Conservation (phyloP, 2,888 invertebrate genomes). For the Xylota sylvarum region DNA sequence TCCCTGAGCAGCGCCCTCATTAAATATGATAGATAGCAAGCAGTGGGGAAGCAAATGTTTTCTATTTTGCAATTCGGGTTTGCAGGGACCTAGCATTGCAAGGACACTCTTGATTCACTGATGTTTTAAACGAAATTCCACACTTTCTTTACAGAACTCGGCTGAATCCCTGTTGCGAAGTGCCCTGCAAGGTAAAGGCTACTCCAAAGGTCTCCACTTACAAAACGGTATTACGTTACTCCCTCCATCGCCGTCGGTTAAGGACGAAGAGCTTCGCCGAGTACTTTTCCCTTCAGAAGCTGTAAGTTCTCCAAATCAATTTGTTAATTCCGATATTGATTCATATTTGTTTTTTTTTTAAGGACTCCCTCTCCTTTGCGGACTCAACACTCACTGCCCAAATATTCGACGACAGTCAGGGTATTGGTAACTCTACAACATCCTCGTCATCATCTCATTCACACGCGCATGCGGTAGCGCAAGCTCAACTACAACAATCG, state of each 20-base stretch:
- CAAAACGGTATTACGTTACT: constrained; percentile 83
- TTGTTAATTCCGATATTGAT: neutral
- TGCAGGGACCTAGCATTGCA: neutral
- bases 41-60: neutral
- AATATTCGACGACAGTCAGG: constrained; percentile 84
- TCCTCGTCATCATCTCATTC: constrained; percentile 70
- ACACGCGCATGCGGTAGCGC: constrained; percentile 61
- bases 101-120: neutral
- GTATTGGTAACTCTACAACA: constrained; percentile 66
- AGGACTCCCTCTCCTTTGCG: constrained; percentile 83
- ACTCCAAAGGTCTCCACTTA: constrained; percentile 84
- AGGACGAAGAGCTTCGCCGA: constrained; percentile 87
- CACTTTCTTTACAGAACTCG: constrained; percentile 81
- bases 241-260: constrained; percentile 85
- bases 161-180: constrained; percentile 92
- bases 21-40: neutral
- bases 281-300: constrained; percentile 86
- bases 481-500: constrained; percentile 68
- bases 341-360: constrained; percentile 16
- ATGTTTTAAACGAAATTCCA: neutral
- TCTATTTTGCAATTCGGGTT: neutral
- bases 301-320: constrained; percentile 78
- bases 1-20: neutral
- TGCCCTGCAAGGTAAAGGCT: constrained; percentile 92
- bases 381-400: constrained; percentile 84